Evolutionary conservation across 2,888 invertebrate species (phyloP), one percentile per base, ranked within the genome.

Genomic region (Griposia aprilina): DNA sequence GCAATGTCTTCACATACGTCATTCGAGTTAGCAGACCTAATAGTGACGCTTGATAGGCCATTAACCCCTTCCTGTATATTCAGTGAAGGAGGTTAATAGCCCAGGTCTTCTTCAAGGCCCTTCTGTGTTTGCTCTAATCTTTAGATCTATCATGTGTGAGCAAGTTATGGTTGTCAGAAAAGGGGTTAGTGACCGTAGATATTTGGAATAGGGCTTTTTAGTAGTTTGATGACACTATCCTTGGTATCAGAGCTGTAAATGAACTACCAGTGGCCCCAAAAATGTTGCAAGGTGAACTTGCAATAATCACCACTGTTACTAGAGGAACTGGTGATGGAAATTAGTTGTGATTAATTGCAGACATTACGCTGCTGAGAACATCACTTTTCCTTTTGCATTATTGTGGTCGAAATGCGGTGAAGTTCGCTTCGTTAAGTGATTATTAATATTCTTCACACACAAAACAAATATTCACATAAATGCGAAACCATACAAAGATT

Each of bases 71-170:
- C 63, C 57, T 57, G 50, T 59, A 36, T 41, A 67, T 48, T 63
- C 48, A 36, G 45, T 57, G 15, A 45, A 52, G 7, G 41, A 76
- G 82, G 83, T 83, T 41, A 81, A 66, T 41, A 62, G 36, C 76
- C 82, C 26, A 73, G 69, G 76, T 69, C 50, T 73, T 68, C 48
- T n/a, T 81, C 83, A 83, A 85, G 83, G 83, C 65, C 36, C 74
- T 68, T 66, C 15, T 55, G 11, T 63, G 55, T 84, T 80, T 60
- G 74, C 13, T 71, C 52, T 72, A 36, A 50, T 23, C 30, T 55
- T 60, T 52, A 30, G 62, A 82, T 65, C 81, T 26, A 48, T 80
- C 82, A 76, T n/a, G 63, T 48, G 23, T 7, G 45, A 52, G 30
- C 45, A 11, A 52, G 36, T 55, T 60, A 55, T 41, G 10, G 23